Base-by-base conservation (phyloP, 2,888 invertebrate species). In the Microctonus hyperodae region DNA sequence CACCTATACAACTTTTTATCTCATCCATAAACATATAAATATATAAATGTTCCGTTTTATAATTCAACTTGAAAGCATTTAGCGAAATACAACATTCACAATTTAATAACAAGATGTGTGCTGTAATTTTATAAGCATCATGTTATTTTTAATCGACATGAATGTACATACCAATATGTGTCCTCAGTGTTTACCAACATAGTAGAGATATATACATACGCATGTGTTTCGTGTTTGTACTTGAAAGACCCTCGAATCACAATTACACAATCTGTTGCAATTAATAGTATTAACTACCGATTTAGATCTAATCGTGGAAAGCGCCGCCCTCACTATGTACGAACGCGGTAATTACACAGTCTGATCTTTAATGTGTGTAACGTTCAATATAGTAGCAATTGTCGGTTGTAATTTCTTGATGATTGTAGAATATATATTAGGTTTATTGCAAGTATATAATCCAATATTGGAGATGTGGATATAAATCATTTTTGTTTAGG, bases 191-290 rank as follows among this genome's bases (percentile, higher is more conserved):
- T 44, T 44, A 44, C n/a, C 16, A 7, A n/a, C n/a, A n/a, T n/a
- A n/a, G n/a, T n/a, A n/a, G n/a, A n/a, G n/a, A n/a, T n/a, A n/a
- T n/a, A 28, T 55, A 10, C 11, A 9, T 37, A 40, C 20, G 64
- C 50, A 51, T 37, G 58, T 51, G 61, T 63, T 48, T 31, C 53
- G 35, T 40, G n/a, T 58, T 53, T 60, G 28, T 59, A 37, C 51
- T 64, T 63, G 16, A 61, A 48, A 68, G 65, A 64, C 67, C 66
- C 68, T 61, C 68, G 53, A 69, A 60, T 64, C 73, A 73, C 73
- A 76, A 77, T 78, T 78, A 77, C 75, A 74, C 75, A 76, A 78
- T 76, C 76, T 73, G 75, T 78, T 71, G 78, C 75, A 76, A 77
- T 75, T 77, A 79, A 76, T 73, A 68, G 74, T 73, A 76, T 75